phyloP scores from a whole-genome alignment of 1,140 invertebrate genomes.

The Hyphantria cunea region DNA sequence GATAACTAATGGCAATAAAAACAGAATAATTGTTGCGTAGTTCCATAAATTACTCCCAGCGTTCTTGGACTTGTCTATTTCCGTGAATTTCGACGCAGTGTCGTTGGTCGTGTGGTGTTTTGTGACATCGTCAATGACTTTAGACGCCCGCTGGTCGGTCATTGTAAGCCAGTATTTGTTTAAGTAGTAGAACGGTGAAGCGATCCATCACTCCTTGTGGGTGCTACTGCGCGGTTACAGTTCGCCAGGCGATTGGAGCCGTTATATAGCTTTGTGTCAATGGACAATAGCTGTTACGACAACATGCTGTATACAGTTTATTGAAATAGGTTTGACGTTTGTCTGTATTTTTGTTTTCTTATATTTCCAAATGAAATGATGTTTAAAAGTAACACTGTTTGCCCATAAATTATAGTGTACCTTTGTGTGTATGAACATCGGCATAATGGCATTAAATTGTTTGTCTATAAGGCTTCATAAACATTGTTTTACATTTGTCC shows the following conservation, averaged over 20 bases:
- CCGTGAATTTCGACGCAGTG: slow-evolving; percentile 39
- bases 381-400: too few species aligned
- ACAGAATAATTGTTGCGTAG: slow-evolving; percentile 31
- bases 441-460: too few species aligned
- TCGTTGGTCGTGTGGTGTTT: slow-evolving; percentile 37
- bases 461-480: too few species aligned
- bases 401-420: background rate
- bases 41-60: slow-evolving; percentile 10
- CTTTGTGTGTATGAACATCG: too few species aligned
- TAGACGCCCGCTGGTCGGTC: slow-evolving; percentile 25
- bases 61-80: slow-evolving; percentile 21
- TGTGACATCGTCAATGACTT: slow-evolving; percentile 15
- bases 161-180: slow-evolving; percentile 37
- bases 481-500: too few species aligned
- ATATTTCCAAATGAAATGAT: too few species aligned
- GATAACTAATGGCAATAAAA: background rate
- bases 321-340: background rate
- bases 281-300: slow-evolving; percentile 6
- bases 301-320: background rate
- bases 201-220: slow-evolving; percentile 58
- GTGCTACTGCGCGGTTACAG: slow-evolving; percentile 60
- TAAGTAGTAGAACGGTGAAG: slow-evolving; percentile 40
- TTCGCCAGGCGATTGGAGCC: slow-evolving; percentile 33
- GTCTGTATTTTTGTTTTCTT: too few species aligned
- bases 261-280: slow-evolving; percentile 41